Conservation (phyloP, 2,797 vertebrate genomes). For the Catharus ustulatus region DNA sequence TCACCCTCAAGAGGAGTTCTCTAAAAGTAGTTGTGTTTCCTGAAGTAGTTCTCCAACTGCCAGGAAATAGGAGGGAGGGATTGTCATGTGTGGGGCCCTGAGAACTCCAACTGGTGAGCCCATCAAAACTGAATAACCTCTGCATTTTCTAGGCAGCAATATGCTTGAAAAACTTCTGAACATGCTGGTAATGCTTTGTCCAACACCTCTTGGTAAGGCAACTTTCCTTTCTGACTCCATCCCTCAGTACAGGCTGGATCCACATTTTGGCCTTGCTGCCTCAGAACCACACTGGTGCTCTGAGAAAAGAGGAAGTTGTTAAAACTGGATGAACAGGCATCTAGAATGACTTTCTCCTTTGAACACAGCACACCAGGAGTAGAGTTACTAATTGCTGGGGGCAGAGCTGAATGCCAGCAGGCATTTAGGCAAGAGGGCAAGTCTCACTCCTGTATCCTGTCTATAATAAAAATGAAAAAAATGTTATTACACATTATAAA, state of each 20-base stretch:
- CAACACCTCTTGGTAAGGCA: neutral
- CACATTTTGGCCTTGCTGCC: neutral
- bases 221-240: neutral
- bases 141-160: neutral
- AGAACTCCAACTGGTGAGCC: neutral
- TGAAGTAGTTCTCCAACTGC: neutral
- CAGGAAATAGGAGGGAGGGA: neutral
- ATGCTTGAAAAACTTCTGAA: neutral
- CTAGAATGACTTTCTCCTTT: neutral
- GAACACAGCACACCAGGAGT: neutral
- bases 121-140: neutral
- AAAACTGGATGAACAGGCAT: neutral
- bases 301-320: neutral
- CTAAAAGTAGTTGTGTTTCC: neutral
- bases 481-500: neutral
- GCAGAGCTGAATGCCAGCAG: neutral
- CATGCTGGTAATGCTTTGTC: neutral
- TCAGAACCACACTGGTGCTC: rapidly evolving
- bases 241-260: neutral
- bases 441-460: neutral
- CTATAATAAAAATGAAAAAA: neutral
- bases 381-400: neutral
- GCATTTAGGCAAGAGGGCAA: neutral
- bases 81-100: rapidly evolving
- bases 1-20: neutral